Evolutionary conservation across 2,888 invertebrate species (phyloP).

Genomic region (Suillia variegata): DNA sequence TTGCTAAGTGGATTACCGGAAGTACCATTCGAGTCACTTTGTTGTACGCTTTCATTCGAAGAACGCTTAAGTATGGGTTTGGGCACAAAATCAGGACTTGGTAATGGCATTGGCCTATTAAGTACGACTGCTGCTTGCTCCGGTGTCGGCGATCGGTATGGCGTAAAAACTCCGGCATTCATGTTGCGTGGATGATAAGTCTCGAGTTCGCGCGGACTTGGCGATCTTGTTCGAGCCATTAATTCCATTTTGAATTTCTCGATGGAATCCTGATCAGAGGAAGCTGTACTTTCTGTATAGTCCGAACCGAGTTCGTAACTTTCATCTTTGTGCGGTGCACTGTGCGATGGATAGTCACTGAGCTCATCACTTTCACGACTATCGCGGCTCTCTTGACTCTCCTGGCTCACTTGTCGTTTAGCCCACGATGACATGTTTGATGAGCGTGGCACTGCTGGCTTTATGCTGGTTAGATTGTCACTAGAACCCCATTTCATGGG

Average conservation of each 20-base stretch:
- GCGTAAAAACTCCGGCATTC: constrained; percentile 55
- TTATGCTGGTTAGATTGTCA: constrained; percentile 44
- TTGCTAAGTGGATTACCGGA: neutral
- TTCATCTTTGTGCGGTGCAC: constrained; percentile 37
- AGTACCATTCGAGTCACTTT: neutral
- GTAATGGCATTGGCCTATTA: constrained; percentile 67
- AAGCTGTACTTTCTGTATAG: constrained; percentile 70
- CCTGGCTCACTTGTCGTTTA: constrained; percentile 38
- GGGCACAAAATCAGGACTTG: constrained; percentile 74
- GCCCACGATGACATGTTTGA: constrained; percentile 24
- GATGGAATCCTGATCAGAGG: constrained; percentile 61
- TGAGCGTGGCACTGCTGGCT: constrained; percentile 32
- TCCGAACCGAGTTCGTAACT: constrained; percentile 66
- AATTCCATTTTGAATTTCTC: constrained; percentile 60
- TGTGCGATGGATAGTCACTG: constrained; percentile 37
- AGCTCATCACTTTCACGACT: constrained; percentile 42
- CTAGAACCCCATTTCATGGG: constrained; percentile 54
- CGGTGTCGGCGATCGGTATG: constrained; percentile 60
- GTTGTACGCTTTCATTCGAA: constrained; percentile 56
- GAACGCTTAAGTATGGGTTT: constrained; percentile 78
- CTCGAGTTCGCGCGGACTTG: constrained; percentile 65
- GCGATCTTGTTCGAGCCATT: constrained; percentile 53
- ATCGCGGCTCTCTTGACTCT: constrained; percentile 45
- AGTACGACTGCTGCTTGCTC: constrained; percentile 67
- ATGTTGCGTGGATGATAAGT: constrained; percentile 73